Evolutionary conservation across 2,113 vertebrate genomes (phyloP).

Genomic region (Apistogramma diplotaenia): DNA sequence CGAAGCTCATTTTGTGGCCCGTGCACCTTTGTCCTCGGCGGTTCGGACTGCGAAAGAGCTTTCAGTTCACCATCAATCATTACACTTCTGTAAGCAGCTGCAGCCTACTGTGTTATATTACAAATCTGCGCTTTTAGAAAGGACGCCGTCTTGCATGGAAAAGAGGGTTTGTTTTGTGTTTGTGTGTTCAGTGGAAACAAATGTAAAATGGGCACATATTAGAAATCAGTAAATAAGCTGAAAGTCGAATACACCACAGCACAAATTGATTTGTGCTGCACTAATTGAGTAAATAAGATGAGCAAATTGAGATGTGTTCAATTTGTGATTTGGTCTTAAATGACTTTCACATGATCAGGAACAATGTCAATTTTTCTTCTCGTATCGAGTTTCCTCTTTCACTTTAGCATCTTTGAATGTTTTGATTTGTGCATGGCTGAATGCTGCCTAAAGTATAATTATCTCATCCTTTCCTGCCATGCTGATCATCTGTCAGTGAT

Average conservation of each 20-base stretch:
- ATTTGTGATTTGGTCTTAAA: not conserved
- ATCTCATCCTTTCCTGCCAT: constrained; percentile 10
- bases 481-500: not conserved
- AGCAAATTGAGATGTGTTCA: not conserved
- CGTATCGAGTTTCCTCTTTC: not conserved
- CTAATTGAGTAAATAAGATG: constrained; percentile 14
- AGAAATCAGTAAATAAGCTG: constrained; percentile 5
- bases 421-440: not conserved
- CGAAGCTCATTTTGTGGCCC: not conserved
- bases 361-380: not conserved
- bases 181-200: not conserved
- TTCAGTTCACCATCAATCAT: not conserved
- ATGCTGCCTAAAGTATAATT: constrained; percentile 8
- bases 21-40: not conserved
- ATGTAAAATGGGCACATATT: not conserved
- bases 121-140: not conserved
- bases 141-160: not conserved
- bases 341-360: not conserved
- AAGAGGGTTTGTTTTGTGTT: not conserved
- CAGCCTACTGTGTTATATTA: not conserved
- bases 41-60: not conserved
- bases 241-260: not conserved
- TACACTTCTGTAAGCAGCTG: not conserved
- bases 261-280: not conserved
- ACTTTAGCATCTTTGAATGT: not conserved